Evolutionary conservation across 2,888 invertebrate genomes (phyloP).

Genomic region (Cerceris rybyensis): DNA sequence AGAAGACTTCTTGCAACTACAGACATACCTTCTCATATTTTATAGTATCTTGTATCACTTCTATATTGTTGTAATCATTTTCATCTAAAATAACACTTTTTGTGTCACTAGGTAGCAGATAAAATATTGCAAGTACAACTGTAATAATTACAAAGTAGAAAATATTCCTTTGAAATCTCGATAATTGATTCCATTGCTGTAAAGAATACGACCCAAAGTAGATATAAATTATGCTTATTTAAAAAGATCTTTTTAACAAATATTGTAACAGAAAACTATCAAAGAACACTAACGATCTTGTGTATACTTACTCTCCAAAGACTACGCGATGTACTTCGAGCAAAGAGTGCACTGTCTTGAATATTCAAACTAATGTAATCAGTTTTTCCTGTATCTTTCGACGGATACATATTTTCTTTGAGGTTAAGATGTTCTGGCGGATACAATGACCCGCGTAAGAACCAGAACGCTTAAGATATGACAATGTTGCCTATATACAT

Average conservation of each 20-base stretch:
- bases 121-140: conserved; percentile 84
- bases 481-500: conserved; percentile 28
- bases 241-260: background rate
- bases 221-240: background rate
- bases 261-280: background rate
- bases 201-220: conserved; percentile 73
- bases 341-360: conserved; percentile 73
- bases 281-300: background rate
- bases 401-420: conserved; percentile 73
- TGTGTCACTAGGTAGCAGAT: conserved; percentile 84
- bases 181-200: conserved; percentile 93
- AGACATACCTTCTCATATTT: conserved; percentile 68
- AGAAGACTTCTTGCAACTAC: background rate
- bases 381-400: conserved; percentile 70
- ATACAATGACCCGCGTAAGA: conserved; percentile 21
- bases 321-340: conserved; percentile 77
- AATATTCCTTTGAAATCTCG: conserved; percentile 91
- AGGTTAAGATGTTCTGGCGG: conserved; percentile 67
- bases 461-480: conserved; percentile 55
- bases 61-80: conserved; percentile 70
- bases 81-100: conserved; percentile 73
- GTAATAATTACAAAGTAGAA: conserved; percentile 86
- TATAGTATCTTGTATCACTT: conserved; percentile 67
- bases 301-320: conserved; percentile 79
- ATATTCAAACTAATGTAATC: conserved; percentile 80